Percentiles rank a stretch among this genome's conserved stretches.
phyloP scores from a whole-genome alignment of 2,888 invertebrate species.

The Plagodis pulveraria region DNA sequence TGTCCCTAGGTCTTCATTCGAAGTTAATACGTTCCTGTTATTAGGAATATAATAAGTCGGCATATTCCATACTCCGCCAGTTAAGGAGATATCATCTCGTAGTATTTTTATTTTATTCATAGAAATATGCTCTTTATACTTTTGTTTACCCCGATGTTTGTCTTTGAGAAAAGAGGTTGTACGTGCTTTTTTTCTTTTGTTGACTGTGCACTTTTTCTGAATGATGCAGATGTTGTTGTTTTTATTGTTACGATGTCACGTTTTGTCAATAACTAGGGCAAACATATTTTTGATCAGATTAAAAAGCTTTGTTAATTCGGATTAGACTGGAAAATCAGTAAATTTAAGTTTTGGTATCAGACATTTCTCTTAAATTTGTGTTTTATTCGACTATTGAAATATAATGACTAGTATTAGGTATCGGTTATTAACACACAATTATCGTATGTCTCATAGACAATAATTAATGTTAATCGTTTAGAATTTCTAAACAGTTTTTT shows the following conservation, averaged over 20 bases:
- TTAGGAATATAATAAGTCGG: constrained; percentile 80
- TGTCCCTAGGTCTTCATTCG: constrained; percentile 41
- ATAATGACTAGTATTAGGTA: too few relatives aligned
- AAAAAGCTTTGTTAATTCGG: too few relatives aligned
- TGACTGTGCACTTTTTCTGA: constrained; percentile 28
- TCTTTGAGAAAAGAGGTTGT: constrained; percentile 33
- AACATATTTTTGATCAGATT: too few relatives aligned
- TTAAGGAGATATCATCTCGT: constrained; percentile 74
- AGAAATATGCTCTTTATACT: constrained; percentile 75
- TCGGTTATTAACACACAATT: too few relatives aligned
- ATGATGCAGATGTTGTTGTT: constrained; percentile 18
- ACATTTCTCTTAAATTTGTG: too few relatives aligned
- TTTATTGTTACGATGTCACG: constrained; percentile 8
- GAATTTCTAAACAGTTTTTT: too few relatives aligned
- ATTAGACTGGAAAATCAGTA: too few relatives aligned
- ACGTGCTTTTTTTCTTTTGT: constrained; percentile 23
- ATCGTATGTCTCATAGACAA: too few relatives aligned
- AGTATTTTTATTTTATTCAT: constrained; percentile 85
- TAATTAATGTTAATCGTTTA: too few relatives aligned
- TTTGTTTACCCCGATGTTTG: constrained; percentile 69
- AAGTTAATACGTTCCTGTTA: constrained; percentile 79
- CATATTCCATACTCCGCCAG: constrained; percentile 76
- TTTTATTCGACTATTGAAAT: too few relatives aligned
- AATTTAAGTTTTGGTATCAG: too few relatives aligned
- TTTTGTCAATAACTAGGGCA: not conserved